phyloP scores from a whole-genome alignment of 1,140 invertebrate species.

The Trichonephila inaurata region DNA sequence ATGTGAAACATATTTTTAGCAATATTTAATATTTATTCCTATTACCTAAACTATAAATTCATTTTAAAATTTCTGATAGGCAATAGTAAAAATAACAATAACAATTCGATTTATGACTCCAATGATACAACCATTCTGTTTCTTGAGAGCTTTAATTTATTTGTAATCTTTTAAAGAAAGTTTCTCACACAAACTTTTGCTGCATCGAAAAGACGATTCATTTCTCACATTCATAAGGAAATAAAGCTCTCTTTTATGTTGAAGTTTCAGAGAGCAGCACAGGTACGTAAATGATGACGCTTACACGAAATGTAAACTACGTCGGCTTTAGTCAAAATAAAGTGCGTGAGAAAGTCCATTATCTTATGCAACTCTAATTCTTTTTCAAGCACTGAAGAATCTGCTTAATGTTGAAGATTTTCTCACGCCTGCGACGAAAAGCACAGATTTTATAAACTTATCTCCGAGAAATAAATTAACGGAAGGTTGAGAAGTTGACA shows the following conservation, averaged over 20 bases:
- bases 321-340: neutral
- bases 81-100: too few relatives aligned
- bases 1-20: too few relatives aligned
- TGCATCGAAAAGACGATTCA: neutral
- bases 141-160: neutral
- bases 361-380: constrained; percentile 15
- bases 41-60: too few relatives aligned
- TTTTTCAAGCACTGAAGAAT: constrained; percentile 15
- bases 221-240: constrained; percentile 15
- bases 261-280: neutral
- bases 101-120: too few relatives aligned
- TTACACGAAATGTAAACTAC: neutral
- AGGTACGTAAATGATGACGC: constrained; percentile 14
- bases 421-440: constrained; percentile 10
- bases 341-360: neutral
- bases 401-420: constrained; percentile 31
- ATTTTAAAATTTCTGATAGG: too few relatives aligned
- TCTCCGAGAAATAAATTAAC: neutral
- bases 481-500: neutral
- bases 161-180: neutral
- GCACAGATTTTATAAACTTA: neutral
- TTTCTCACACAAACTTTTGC: neutral
- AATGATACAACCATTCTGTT: neutral
- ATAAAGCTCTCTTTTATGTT: constrained; percentile 10
- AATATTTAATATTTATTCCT: too few relatives aligned